phyloP scores from a whole-genome alignment of 2,888 invertebrate genomes.

The Pterostichus madidus region DNA sequence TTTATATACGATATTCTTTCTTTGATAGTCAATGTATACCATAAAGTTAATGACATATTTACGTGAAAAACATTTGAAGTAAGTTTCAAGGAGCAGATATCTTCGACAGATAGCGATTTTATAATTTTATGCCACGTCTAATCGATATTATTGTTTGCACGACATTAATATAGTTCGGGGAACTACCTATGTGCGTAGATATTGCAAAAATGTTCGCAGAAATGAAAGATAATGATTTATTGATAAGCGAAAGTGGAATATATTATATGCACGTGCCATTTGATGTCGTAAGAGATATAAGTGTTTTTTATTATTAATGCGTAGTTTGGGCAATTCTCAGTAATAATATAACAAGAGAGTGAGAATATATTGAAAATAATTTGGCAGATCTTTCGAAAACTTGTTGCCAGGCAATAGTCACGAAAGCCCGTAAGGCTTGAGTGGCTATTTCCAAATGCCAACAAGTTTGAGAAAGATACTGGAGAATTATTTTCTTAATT shows the following conservation, averaged over 20 bases:
- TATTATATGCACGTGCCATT: neutral
- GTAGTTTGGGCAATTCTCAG: no score
- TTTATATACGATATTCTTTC: no score
- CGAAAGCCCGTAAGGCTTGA: no score
- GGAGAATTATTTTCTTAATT: no score
- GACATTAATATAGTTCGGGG: neutral
- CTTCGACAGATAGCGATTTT: neutral
- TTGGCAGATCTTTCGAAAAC: no score
- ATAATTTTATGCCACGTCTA: neutral
- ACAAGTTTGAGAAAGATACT: no score
- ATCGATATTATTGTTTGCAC: constrained; percentile 1
- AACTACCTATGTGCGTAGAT: neutral
- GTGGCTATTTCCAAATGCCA: no score
- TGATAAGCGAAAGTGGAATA: neutral
- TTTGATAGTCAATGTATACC: neutral
- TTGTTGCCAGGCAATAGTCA: no score
- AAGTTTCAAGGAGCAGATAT: neutral
- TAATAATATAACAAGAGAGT: no score
- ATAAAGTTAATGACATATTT: constrained; percentile 1
- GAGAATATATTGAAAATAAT: no score
- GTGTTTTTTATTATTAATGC: no score
- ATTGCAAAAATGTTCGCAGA: neutral
- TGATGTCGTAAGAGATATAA: neutral
- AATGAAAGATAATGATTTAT: neutral
- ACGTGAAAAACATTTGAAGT: neutral